Conservation (phyloP, 2,888 invertebrate genomes). For the Sipunculus nudus region DNA sequence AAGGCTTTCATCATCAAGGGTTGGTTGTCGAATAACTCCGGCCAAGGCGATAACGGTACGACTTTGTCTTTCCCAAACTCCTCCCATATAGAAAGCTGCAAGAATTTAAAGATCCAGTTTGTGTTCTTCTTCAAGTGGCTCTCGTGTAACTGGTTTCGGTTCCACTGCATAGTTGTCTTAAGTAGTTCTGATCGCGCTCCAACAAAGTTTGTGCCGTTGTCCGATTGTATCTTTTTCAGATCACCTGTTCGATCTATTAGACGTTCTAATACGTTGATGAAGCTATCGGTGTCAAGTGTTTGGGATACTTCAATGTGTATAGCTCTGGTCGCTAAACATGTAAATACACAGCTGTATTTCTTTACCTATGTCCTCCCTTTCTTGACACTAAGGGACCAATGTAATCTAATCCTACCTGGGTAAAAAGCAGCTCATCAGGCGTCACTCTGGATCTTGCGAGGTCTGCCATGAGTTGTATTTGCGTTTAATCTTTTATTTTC, state of each 20-base stretch:
- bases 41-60: too few species aligned
- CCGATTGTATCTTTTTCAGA: slow-evolving; percentile 6
- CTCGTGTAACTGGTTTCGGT: too few species aligned
- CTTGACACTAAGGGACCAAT: slow-evolving; percentile 12
- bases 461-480: too few species aligned
- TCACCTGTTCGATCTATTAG: slow-evolving; percentile 6
- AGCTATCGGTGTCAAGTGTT: slow-evolving; percentile 13
- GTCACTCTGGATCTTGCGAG: too few species aligned
- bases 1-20: too few species aligned
- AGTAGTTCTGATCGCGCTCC: slow-evolving; percentile 4
- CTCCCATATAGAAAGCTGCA: too few species aligned
- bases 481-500: too few species aligned
- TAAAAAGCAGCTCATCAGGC: slow-evolving; percentile 3
- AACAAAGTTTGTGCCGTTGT: slow-evolving; percentile 23
- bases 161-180: too few species aligned
- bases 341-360: slow-evolving; percentile 22
- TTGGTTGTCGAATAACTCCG: too few species aligned
- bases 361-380: slow-evolving; percentile 2
- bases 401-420: slow-evolving; percentile 13
- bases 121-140: too few species aligned
- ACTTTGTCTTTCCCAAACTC: too few species aligned
- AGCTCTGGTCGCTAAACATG: slow-evolving; percentile 16
- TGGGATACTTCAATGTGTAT: slow-evolving; percentile 15
- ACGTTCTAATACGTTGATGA: slow-evolving; percentile 9
- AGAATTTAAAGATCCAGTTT: too few species aligned